phyloP scores from a whole-genome alignment of 2,888 invertebrate genomes.

The Diadromus collaris region DNA sequence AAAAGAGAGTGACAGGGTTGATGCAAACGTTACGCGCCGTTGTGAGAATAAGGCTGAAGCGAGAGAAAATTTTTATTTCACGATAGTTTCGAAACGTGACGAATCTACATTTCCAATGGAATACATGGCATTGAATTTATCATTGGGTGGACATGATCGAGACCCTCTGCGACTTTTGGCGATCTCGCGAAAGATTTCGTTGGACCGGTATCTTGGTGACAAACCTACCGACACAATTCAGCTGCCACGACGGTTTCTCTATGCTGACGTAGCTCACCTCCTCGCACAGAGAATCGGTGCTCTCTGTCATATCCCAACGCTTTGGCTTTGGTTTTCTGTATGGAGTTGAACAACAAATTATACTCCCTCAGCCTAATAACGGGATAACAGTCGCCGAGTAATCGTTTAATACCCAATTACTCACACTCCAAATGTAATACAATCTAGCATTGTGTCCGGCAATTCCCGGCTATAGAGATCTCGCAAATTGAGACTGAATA shows the following conservation, averaged over 20 bases:
- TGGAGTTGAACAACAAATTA: neutral
- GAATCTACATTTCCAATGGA: slow-evolving; percentile 2
- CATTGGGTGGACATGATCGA: neutral
- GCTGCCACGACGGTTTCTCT: slow-evolving; percentile 43
- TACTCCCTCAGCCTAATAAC: neutral
- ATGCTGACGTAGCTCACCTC: slow-evolving; percentile 47
- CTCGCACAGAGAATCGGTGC: slow-evolving; percentile 23
- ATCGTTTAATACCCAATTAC: neutral
- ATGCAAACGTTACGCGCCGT: neutral
- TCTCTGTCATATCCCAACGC: slow-evolving; percentile 62
- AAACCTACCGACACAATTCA: slow-evolving; percentile 29
- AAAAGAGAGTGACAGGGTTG: slow-evolving; percentile 27
- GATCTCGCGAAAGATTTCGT: slow-evolving; percentile 20
- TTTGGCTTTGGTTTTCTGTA: slow-evolving; percentile 62
- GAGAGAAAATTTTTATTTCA: slow-evolving; percentile 17
- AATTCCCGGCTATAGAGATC: slow-evolving; percentile 62
- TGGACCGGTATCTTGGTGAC: neutral
- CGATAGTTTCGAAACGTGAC: slow-evolving; percentile 4
- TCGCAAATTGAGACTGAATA: slow-evolving; percentile 61
- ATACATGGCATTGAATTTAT: slow-evolving; percentile 22
- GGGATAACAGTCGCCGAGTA: neutral
- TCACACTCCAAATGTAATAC: slow-evolving; percentile 59
- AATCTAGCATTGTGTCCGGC: slow-evolving; percentile 64
- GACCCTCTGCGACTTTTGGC: neutral
- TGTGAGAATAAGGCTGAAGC: slow-evolving; percentile 7